phyloP scores from a whole-genome alignment of 2,888 invertebrate genomes.

The Drosophila buzzatii region DNA sequence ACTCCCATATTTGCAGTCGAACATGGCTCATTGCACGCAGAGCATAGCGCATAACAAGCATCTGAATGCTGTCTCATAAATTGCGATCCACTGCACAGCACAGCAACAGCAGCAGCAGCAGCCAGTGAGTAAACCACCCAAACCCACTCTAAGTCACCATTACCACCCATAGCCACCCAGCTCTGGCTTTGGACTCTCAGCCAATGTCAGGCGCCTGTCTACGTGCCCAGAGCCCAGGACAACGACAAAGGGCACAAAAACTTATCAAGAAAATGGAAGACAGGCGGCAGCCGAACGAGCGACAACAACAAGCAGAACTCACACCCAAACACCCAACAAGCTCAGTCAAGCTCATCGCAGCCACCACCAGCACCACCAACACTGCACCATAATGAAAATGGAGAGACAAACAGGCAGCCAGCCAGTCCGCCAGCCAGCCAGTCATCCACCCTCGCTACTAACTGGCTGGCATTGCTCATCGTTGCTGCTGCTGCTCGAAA shows the following conservation, averaged over 20 bases:
- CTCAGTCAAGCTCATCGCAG: slow-evolving; percentile 18
- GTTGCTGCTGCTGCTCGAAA: slow-evolving; percentile 58
- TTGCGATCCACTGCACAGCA: slow-evolving; percentile 45
- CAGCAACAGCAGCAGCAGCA: slow-evolving; percentile 37
- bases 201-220: slow-evolving; percentile 64
- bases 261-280: slow-evolving; percentile 79
- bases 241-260: slow-evolving; percentile 71
- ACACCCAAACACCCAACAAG: slow-evolving; percentile 25
- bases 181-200: slow-evolving; percentile 6
- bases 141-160: neutral
- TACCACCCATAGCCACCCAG: slow-evolving; percentile 14
- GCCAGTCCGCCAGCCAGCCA: neutral
- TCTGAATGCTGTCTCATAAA: slow-evolving; percentile 50
- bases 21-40: slow-evolving; percentile 16
- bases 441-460: slow-evolving; percentile 40
- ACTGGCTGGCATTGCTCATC: slow-evolving; percentile 72
- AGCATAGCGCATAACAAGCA: slow-evolving; percentile 18
- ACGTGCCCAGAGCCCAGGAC: slow-evolving; percentile 57
- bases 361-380: slow-evolving; percentile 11
- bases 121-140: slow-evolving; percentile 50
- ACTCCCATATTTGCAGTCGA: neutral
- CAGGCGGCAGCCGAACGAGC: slow-evolving; percentile 49
- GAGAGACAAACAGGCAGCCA: slow-evolving; percentile 37
- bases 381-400: slow-evolving; percentile 45
- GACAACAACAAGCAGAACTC: slow-evolving; percentile 28